Base-by-base conservation (phyloP, 2,797 vertebrate genomes). In the Hapalemur alaotrensis region DNA sequence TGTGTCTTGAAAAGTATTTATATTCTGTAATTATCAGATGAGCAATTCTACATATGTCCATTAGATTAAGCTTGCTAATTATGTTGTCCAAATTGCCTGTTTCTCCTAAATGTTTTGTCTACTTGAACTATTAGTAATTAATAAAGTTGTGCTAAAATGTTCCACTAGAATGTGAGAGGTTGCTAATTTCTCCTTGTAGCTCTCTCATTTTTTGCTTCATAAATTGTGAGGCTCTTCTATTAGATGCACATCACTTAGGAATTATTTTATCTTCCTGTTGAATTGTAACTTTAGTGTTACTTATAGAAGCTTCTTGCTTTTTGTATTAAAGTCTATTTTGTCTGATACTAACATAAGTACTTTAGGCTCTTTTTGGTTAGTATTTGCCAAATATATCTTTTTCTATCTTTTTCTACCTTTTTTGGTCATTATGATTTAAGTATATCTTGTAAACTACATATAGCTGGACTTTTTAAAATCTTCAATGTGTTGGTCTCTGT, bases 101-200 rank as follows among this genome's bases (percentile, higher is more conserved):
- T 72, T 59, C 79, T 85, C 46, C 48, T 92, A 81, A 63, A 52
- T 73, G 82, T 48, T 91, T 75, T 70, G 32, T 84, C 48, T 46
- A 59, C 10, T 57, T 90, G 59, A 35, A 17, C 46, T 54, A 25
- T 52, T 35, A 73, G 30, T 84, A 90, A 93, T 88, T 88, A 76
- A 59, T 54, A 41, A 95, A 81, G 35, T 93, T 83, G 17, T 89
- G 22, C 38, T 92, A 89, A 87, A 89, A 61, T 87, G 54, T 25
- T 28, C 59, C n/a, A 22, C 2, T 30, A 12, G 78, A 80, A 28
- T 86, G 7, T 48, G 17, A n/a, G 22, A n/a, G 22, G 35, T 91
- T 80, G 15, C 52, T 95, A 17, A 54, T 83, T 85, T 75, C 22
- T 94, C 28, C 48, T 91, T 70, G 13, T 23, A 85, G 12, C 18